Conservation (phyloP, 2,797 vertebrate genomes). For the Lophius americanus region DNA sequence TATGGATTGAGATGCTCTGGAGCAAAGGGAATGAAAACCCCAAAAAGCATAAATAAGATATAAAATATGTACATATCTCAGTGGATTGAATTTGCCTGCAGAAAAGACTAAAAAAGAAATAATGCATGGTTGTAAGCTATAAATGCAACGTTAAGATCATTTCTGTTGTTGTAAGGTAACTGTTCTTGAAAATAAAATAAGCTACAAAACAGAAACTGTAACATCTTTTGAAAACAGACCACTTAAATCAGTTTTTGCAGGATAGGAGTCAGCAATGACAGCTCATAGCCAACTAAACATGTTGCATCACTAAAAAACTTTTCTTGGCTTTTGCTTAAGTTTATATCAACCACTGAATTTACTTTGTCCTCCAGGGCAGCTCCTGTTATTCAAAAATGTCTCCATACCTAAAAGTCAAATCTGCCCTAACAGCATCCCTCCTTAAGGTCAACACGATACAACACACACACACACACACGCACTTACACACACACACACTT, state of each 20-base stretch:
- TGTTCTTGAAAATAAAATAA: background rate
- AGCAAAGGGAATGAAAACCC: conserved; percentile 21
- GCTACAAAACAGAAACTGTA: background rate
- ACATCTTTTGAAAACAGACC: background rate
- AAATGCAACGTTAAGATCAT: background rate
- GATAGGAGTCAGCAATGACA: background rate
- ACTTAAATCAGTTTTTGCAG: background rate
- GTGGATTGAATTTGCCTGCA: conserved; percentile 9
- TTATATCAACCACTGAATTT: conserved; percentile 17
- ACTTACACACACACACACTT: conserved; percentile 39
- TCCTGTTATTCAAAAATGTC: conserved; percentile 34
- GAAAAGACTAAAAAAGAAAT: background rate
- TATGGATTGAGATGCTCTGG: conserved; percentile 49
- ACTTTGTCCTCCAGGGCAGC: conserved; percentile 55
- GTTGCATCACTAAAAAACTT: background rate
- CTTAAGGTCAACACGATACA: conserved; percentile 50
- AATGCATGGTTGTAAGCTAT: background rate
- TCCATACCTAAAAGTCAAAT: conserved; percentile 67
- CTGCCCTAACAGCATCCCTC: conserved; percentile 61
- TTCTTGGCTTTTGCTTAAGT: conserved; percentile 4
- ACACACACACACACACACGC: no score
- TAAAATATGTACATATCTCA: no score
- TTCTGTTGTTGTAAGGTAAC: background rate
- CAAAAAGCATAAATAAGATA: background rate
- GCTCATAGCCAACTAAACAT: background rate